These are phyloP conservation scores for Patiria miniata DNA, from an alignment of 35 echinoderm and acorn worm species.

Conservation along the genomic window DNA sequence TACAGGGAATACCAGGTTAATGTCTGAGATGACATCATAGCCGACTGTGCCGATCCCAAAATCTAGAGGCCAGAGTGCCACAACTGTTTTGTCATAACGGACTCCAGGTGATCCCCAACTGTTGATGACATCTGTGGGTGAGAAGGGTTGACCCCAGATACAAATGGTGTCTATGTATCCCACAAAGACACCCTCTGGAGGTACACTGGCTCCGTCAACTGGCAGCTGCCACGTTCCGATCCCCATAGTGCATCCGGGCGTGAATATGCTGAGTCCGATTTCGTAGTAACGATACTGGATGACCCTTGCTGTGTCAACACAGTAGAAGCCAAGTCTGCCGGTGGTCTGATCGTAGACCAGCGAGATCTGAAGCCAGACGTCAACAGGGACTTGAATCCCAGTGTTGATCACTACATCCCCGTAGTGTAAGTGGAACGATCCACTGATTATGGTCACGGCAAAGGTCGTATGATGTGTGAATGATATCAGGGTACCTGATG, in stretches of 20 bases:
- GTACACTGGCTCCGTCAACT: slow-evolving; percentile 27
- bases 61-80: slow-evolving; percentile 61
- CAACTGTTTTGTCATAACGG: slow-evolving; percentile 42
- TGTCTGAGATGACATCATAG: slow-evolving; percentile 40
- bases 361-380: slow-evolving; percentile 76
- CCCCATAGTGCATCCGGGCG: slow-evolving; percentile 55
- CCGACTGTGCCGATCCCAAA: slow-evolving; percentile 40
- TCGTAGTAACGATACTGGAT: slow-evolving; percentile 35
- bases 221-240: slow-evolving; percentile 86
- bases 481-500: slow-evolving; percentile 68
- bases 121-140: slow-evolving; percentile 50
- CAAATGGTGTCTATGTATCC: slow-evolving; percentile 65
- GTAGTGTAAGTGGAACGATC: slow-evolving; percentile 56
- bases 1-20: slow-evolving; percentile 53
- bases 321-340: slow-evolving; percentile 60
- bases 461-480: slow-evolving; percentile 51
- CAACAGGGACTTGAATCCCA: slow-evolving; percentile 26
- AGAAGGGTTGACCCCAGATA: slow-evolving; percentile 48
- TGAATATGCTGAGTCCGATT: slow-evolving; percentile 40
- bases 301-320: slow-evolving; percentile 38
- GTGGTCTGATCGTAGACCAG: slow-evolving; percentile 41
- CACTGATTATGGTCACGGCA: slow-evolving; percentile 53
- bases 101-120: slow-evolving; percentile 42
- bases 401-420: slow-evolving; percentile 43
- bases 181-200: slow-evolving; percentile 49